Evolutionary conservation across 2,797 vertebrate genomes (phyloP), one percentile per base, ranked within the genome.

Genomic region (Sebastes vulpes): DNA sequence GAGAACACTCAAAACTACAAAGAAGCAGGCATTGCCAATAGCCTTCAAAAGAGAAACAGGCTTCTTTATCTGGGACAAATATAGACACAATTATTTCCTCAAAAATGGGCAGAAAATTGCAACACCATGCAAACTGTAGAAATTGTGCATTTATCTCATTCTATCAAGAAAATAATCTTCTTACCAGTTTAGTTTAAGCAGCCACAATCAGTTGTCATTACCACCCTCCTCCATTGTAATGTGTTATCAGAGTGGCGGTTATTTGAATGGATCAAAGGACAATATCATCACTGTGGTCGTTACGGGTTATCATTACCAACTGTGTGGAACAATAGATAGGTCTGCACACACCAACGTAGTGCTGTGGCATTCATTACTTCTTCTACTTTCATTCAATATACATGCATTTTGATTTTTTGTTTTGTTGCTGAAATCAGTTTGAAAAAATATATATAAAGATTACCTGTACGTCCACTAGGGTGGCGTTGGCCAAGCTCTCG

Each of bases 401-500:
- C 20, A 56, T 65, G 20, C 20, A 35, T 54, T 42, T 64, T 4
- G 16, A 70, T 26, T 63, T 56, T 20, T 48, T 74, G 26, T 32
- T 20, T 48, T 74, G 26, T 38, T 31, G 23, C 2, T 60, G 23
- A 66, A 65, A 18, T 42, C 14, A 18, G 56, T 58, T 29, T 59
- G 28, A 50, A 50, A 50, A 72, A 53, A 52, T 3, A 52, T 16
- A 65, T 25, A 8, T 23, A 42, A 56, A 29, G 46, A 56, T 94
- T 95, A 96, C 96, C 93, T 99, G 98, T 75, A 96, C 96, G 74
- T 99, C 98, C 76, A 99, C 97, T 14, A 97, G 89, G 0, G 97
- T 97, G 23, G 98, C 97, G 0, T 99, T 99, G 72, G 96, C 96
- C 82, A 99, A 90, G 83, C 97, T 99, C 80, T 99, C 98, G 4